Percentiles rank a stretch among this genome's conserved stretches.
Evolutionary conservation across 1,140 invertebrate genomes (phyloP).

Genomic region (Cylas formicarius): DNA sequence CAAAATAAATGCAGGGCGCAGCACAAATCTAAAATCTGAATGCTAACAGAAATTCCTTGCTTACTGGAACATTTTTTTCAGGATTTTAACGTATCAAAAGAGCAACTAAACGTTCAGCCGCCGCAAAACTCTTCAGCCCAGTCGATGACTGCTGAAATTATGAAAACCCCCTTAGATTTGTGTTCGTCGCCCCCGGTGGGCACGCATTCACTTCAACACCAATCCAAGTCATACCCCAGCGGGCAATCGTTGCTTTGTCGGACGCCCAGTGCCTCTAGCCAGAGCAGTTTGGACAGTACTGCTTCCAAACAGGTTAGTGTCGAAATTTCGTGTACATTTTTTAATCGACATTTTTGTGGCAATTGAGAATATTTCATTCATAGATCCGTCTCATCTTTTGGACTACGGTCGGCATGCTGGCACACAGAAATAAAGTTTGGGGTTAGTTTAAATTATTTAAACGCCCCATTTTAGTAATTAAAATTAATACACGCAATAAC

Average conservation of each 20-base stretch:
- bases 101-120: conserved; percentile 54
- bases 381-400: no score
- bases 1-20: no score
- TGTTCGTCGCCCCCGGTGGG: conserved; percentile 39
- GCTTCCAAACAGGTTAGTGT: conserved; percentile 57
- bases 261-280: conserved; percentile 72
- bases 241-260: conserved; percentile 48
- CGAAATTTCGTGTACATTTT: no score
- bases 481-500: no score
- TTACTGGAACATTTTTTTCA: conserved; percentile 35
- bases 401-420: no score
- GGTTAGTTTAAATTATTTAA: no score
- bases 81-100: conserved; percentile 60
- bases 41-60: no score
- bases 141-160: conserved; percentile 39
- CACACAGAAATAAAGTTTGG: no score
- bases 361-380: no score
- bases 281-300: conserved; percentile 67
- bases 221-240: conserved; percentile 47
- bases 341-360: no score
- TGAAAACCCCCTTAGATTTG: conserved; percentile 44
- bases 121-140: conserved; percentile 34
- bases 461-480: no score
- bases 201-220: conserved; percentile 41
- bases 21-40: no score